Evolutionary conservation across 2,888 invertebrate genomes (phyloP).

Genomic region (Watsonalla cultraria): DNA sequence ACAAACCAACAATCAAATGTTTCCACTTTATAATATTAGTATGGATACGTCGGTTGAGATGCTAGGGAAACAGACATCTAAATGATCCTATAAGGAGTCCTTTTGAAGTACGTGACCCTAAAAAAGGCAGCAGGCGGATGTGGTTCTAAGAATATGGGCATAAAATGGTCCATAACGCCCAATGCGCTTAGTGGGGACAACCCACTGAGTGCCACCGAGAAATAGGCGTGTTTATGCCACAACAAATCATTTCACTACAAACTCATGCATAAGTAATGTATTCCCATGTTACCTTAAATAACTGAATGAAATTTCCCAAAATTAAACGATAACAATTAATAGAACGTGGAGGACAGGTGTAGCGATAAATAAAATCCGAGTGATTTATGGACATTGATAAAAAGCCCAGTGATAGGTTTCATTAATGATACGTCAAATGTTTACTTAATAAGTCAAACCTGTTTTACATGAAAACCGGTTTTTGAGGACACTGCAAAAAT

Average conservation of each 20-base stretch:
- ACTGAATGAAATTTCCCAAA: slow-evolving; percentile 11
- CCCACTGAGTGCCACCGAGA: slow-evolving; percentile 14
- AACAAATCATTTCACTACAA: slow-evolving; percentile 42
- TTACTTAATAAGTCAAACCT: neutral
- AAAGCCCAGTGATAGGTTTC: neutral
- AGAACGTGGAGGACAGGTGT: slow-evolving; percentile 11
- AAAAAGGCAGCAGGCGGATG: slow-evolving; percentile 7
- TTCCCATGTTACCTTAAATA: slow-evolving; percentile 17
- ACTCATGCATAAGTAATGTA: slow-evolving; percentile 30
- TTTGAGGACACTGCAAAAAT: neutral
- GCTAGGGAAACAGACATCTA: too few relatives aligned
- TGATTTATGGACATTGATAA: neutral
- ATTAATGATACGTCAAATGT: neutral
- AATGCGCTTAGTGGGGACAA: slow-evolving; percentile 18
- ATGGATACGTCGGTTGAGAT: too few relatives aligned
- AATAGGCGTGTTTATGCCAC: slow-evolving; percentile 39
- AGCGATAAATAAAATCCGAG: neutral
- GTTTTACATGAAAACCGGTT: neutral
- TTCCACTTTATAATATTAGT: too few relatives aligned
- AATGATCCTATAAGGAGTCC: too few relatives aligned
- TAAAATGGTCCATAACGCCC: slow-evolving; percentile 30
- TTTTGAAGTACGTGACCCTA: too few relatives aligned
- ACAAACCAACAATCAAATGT: too few relatives aligned
- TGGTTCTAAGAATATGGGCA: slow-evolving; percentile 34
- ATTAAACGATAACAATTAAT: slow-evolving; percentile 32